A percentile compares a stretch with the other conserved stretches of the same genome.
phyloP scores from a whole-genome alignment of 2,113 vertebrate species.

The Dermatemys mawii region DNA sequence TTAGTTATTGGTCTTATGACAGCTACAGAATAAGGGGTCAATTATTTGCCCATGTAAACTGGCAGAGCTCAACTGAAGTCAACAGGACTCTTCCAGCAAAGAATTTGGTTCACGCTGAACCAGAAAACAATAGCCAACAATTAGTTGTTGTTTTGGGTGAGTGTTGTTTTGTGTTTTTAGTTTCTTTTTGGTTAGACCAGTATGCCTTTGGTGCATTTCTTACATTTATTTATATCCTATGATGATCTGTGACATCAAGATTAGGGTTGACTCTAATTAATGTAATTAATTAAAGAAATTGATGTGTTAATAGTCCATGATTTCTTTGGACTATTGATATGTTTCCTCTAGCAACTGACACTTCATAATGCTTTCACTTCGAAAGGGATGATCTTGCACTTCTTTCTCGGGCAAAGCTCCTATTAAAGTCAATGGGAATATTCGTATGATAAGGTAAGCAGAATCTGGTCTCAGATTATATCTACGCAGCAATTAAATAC shows the following conservation, averaged over 20 bases:
- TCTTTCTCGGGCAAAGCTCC: conserved; percentile 35
- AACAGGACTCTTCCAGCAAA: background rate
- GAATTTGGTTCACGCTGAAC: background rate
- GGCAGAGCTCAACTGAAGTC: background rate
- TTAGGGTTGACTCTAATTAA: conserved; percentile 17
- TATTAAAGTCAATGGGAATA: conserved; percentile 36
- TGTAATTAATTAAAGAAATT: conserved; percentile 45
- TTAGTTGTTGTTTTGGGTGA: background rate
- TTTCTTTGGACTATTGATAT: conserved; percentile 60
- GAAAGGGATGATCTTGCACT: background rate
- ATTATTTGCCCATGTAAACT: background rate
- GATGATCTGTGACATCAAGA: conserved; percentile 4
- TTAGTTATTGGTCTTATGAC: background rate
- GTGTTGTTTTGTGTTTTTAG: background rate
- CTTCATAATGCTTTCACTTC: conserved; percentile 16
- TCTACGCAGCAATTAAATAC: background rate
- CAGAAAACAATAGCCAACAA: background rate
- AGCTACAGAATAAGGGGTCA: background rate
- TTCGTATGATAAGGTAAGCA: conserved; percentile 17
- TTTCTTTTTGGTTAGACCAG: background rate
- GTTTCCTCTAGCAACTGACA: conserved; percentile 56
- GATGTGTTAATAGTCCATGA: background rate
- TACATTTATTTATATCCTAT: background rate
- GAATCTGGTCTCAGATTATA: background rate
- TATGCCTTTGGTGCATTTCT: background rate